Evolutionary conservation across 2,113 vertebrate genomes (phyloP).

Genomic region (Tautogolabrus adspersus): DNA sequence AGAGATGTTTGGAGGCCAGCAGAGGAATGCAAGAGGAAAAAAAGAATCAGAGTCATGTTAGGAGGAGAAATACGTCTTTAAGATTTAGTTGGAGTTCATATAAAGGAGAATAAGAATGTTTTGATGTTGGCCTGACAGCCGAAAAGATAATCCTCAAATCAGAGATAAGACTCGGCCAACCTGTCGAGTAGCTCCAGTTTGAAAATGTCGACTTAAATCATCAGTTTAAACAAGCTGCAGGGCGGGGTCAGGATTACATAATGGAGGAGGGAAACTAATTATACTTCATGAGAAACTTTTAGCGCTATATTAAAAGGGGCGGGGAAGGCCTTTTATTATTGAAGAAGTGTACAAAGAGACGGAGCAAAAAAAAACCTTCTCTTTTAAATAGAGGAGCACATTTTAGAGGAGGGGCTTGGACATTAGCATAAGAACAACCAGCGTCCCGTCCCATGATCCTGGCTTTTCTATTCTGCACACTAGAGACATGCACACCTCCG

Average conservation of each 20-base stretch:
- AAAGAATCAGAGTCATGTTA: neutral
- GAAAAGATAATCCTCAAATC: slow-evolving; percentile 3
- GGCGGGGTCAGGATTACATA: slow-evolving; percentile 55
- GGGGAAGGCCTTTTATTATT: neutral
- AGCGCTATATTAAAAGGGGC: neutral
- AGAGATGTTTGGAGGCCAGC: slow-evolving; percentile 37
- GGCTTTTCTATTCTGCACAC: too few species aligned
- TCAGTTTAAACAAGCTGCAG: slow-evolving; percentile 40
- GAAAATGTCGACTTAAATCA: slow-evolving; percentile 15
- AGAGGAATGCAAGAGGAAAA: slow-evolving; percentile 39
- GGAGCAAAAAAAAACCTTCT: neutral
- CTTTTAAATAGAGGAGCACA: neutral
- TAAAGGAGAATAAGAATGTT: slow-evolving; percentile 20
- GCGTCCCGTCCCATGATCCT: too few species aligned
- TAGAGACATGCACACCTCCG: too few species aligned
- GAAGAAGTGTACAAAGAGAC: neutral
- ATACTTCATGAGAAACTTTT: slow-evolving; percentile 37
- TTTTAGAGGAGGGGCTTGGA: neutral
- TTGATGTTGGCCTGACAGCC: slow-evolving; percentile 6
- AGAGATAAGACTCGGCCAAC: slow-evolving; percentile 27
- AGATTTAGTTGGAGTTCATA: slow-evolving; percentile 14
- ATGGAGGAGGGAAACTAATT: slow-evolving; percentile 21
- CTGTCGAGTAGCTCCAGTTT: slow-evolving; percentile 28
- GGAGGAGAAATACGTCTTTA: slow-evolving; percentile 7
- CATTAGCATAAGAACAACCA: too few species aligned